Conservation (phyloP, 2,113 vertebrate species). For the Merops nubicus region DNA sequence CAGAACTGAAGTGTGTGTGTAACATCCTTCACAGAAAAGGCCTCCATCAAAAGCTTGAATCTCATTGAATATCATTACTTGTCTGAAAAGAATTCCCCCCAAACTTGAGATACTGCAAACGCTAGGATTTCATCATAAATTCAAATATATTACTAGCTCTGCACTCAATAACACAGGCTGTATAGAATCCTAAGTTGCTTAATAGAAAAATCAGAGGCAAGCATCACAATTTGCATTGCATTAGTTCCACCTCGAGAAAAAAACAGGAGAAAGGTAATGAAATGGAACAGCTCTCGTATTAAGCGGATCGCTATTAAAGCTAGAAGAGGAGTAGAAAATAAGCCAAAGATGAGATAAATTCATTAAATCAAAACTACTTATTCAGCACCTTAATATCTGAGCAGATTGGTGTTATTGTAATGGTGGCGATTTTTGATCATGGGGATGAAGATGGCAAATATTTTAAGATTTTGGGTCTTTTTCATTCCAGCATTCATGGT, state of each 20-base stretch:
- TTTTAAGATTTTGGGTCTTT: neutral
- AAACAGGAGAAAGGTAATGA: conserved; percentile 75
- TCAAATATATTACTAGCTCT: conserved; percentile 46
- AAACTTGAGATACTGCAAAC: neutral
- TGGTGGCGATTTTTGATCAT: conserved; percentile 64
- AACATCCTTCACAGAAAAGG: neutral
- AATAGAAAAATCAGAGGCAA: conserved; percentile 71
- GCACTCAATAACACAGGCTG: conserved; percentile 24
- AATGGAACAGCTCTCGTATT: conserved; percentile 71
- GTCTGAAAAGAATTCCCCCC: neutral
- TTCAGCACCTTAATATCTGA: conserved; percentile 70
- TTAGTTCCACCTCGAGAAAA: conserved; percentile 75
- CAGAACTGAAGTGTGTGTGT: neutral
- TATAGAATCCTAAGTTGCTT: conserved; percentile 31
- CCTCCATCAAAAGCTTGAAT: neutral
- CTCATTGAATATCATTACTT: conserved; percentile 2
- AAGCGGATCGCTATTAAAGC: conserved; percentile 73
- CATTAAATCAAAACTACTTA: conserved; percentile 74
- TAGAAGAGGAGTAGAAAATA: conserved; percentile 72
- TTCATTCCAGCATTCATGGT: neutral
- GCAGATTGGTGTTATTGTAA: conserved; percentile 67
- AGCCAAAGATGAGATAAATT: conserved; percentile 66
- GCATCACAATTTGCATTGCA: conserved; percentile 62
- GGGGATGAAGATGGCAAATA: conserved; percentile 49
- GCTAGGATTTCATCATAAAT: conserved; percentile 46